Base-by-base conservation (phyloP, 2,888 invertebrate genomes). In the Standfussiana lucernea region DNA sequence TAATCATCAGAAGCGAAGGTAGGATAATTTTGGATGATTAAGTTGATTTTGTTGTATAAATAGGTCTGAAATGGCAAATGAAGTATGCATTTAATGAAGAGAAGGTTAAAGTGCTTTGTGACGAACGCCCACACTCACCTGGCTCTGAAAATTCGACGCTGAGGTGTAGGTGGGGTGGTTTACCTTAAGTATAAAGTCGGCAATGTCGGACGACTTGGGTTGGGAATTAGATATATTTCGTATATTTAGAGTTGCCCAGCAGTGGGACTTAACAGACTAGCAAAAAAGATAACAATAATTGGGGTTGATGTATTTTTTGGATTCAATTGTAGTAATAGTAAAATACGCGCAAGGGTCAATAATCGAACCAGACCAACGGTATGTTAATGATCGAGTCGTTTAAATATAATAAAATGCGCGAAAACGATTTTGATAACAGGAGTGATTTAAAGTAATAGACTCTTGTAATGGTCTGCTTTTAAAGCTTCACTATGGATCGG, bases 401-500 rank as follows among this genome's bases (percentile, higher is more conserved):
- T 80, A 87, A 88, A 87, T 80, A 87, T 82, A 83, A 83, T 82
- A 88, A 88, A 85, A 82, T 76, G 50, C 21, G 69, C 72, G 71
- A 78, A 86, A 83, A 89, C 84, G 79, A 83, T 83, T 82, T 77
- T 83, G 89, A 84, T 86, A 87, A 73, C 82, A 53, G 50, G 77
- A 79, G 84, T 82, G 80, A 85, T 87, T 87, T 85, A 85, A 80
- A 82, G 80, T 88, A 88, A 87, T 80, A 86, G 77, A 32, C 83
- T 85, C 59, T 61, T 82, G 77, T 87, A 87, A 88, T 87, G 89
- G 80, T 72, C 65, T 47, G 79, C 86, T 80, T 88, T 85, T 75
- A 88, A 83, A 70, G 81, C 72, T 71, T 71, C 70, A 80, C 77
- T 77, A 73, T 68, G 68, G 76, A 82, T 79, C 78, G 75, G 62